Percentiles rank a stretch among this genome's conserved stretches.
phyloP scores from a whole-genome alignment of 2,888 invertebrate genomes.

The Andrena camellia region DNA sequence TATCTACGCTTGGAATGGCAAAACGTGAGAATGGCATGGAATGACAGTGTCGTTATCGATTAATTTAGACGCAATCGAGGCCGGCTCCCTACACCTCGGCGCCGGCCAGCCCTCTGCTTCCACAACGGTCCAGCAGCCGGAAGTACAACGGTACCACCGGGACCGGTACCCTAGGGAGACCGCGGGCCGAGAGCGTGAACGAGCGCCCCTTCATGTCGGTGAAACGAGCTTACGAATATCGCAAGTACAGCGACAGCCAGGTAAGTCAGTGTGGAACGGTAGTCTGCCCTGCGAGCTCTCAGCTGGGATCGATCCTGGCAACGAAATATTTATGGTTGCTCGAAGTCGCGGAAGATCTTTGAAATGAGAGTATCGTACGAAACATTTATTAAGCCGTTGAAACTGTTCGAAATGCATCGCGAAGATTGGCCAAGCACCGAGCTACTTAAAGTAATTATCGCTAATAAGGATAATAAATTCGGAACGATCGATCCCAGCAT shows the following conservation, averaged over 20 bases:
- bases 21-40: neutral
- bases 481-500: conserved; percentile 60
- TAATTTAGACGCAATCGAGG: conserved; percentile 70
- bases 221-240: conserved; percentile 86
- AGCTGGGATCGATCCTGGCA: conserved; percentile 38
- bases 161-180: conserved; percentile 82
- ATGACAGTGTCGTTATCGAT: conserved; percentile 15
- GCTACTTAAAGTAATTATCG: conserved; percentile 49
- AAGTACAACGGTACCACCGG: conserved; percentile 83
- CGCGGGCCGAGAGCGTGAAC: conserved; percentile 84
- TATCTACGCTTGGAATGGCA: no score
- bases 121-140: conserved; percentile 85
- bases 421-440: conserved; percentile 5
- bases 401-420: neutral
- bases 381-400: conserved; percentile 46
- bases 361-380: neutral
- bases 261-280: conserved; percentile 78
- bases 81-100: conserved; percentile 82
- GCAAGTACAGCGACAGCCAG: conserved; percentile 85
- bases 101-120: conserved; percentile 86
- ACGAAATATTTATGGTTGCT: no score
- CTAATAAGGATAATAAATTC: conserved; percentile 57
- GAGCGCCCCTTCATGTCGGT: conserved; percentile 89
- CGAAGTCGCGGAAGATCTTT: neutral
- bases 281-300: conserved; percentile 5